phyloP scores from a whole-genome alignment of 2,797 vertebrate species.

The Hyperoplus lanceolatus region DNA sequence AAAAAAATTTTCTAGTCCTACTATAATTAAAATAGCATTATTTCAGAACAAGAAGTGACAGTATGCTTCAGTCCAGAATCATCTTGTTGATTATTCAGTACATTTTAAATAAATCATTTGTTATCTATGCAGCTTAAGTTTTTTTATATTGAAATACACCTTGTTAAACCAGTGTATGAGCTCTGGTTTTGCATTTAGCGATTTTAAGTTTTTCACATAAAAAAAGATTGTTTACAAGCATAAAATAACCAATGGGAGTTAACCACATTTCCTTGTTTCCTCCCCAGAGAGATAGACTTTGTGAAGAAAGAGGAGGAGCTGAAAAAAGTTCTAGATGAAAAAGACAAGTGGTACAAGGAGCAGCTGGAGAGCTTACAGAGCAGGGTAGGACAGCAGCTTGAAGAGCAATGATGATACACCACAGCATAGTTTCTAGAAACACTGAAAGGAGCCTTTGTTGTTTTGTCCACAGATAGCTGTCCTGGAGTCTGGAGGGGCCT shows the following conservation, averaged over 20 bases:
- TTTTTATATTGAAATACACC: neutral
- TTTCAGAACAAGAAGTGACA: no score
- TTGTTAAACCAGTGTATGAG: neutral
- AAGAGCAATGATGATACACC: neutral
- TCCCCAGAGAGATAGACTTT: conserved; percentile 91
- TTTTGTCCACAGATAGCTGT: conserved; percentile 80
- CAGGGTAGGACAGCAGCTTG: conserved; percentile 81
- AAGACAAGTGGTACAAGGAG: conserved; percentile 87
- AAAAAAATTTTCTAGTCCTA: no score
- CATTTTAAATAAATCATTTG: no score
- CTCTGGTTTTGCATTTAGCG: neutral
- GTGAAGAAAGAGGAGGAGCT: conserved; percentile 92
- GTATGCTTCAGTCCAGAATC: no score
- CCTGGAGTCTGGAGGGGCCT: conserved; percentile 84
- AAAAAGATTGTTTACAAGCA: conserved; percentile 34
- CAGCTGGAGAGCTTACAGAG: conserved; percentile 87
- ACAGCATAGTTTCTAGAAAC: conserved; percentile 11
- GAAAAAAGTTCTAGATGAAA: conserved; percentile 88
- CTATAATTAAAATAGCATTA: no score
- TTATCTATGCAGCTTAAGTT: neutral
- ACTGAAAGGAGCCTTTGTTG: conserved; percentile 40
- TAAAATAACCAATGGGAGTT: conserved; percentile 31
- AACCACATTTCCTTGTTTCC: conserved; percentile 44
- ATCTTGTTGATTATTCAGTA: no score
- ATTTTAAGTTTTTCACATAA: neutral